phyloP scores from a whole-genome alignment of 2,797 vertebrate species.

The Pantherophis vulpinus region DNA sequence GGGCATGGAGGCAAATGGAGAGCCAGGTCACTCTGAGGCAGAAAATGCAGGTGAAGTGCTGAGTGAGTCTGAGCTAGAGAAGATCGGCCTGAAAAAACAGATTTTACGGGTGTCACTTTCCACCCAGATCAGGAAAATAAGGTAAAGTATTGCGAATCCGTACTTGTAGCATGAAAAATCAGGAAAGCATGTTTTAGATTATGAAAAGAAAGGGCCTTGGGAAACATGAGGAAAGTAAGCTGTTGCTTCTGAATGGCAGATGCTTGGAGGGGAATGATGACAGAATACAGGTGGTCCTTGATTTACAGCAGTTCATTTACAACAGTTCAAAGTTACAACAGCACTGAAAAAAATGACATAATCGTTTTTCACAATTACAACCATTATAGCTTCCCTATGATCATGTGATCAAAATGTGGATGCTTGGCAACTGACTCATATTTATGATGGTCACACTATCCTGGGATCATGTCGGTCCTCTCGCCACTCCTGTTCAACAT shows the following conservation, averaged over 20 bases:
- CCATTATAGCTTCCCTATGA: neutral
- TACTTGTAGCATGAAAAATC: neutral
- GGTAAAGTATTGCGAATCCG: constrained; percentile 49
- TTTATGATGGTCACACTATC: neutral
- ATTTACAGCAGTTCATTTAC: neutral
- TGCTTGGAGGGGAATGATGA: neutral
- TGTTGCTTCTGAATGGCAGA: neutral
- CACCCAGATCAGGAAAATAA: constrained; percentile 21
- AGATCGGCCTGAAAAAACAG: constrained; percentile 71
- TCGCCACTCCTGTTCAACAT: too few species aligned
- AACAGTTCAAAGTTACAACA: neutral
- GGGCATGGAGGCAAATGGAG: too few species aligned
- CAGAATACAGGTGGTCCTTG: neutral
- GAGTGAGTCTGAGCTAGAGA: constrained; percentile 83
- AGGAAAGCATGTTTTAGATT: neutral
- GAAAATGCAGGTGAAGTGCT: constrained; percentile 76
- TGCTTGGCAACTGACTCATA: neutral
- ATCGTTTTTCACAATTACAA: neutral
- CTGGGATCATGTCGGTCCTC: neutral
- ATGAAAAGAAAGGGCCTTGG: constrained; percentile 8
- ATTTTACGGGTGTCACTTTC: constrained; percentile 51
- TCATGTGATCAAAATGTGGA: neutral
- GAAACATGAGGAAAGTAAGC: neutral
- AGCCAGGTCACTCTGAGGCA: constrained; percentile 51
- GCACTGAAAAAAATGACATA: neutral